Evolutionary conservation across 1,140 invertebrate genomes (phyloP), one percentile per base, ranked within the genome.

Genomic region (Hestina assimilis): DNA sequence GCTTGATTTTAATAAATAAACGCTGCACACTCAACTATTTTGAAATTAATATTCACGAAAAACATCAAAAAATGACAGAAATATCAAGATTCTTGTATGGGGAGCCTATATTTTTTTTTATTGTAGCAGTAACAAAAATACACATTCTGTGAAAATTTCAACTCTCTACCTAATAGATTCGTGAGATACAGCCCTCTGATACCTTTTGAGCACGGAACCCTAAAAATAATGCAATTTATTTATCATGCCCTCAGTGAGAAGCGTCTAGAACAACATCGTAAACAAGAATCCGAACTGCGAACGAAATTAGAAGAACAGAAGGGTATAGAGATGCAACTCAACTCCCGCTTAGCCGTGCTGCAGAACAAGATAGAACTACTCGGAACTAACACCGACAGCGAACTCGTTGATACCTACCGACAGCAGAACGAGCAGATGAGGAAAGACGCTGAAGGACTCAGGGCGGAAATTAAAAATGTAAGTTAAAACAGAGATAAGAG

Each of bases 281-380:
- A 82, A 45, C 70, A 73, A 66, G 83, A 87, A 52, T 69, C 74
- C 0, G 82, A 88, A 6, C 46, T 87, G 14, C 64, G 80, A 14
- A 31, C 72, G 0, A 82, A 81, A 38, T 35, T 89, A 7, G 87
- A 89, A 17, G 79, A 82, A 23, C 76, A 83, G 14, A 80, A 81
- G 59, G 77, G 75, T n/a, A 50, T 81, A 21, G 84, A 89, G 35
- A 64, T 81, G 67, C 79, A 89, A 47, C 63, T 83, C 8, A 81
- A 72, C 26, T 81, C 79, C 0, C 70, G 71, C 0, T 6, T 87
- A 4, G 82, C 77, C 0, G 70, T 85, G 12, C 56, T 89, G 0
- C 79, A 85, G 60, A 80, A 76, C 35, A 80, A 88, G 46, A 31
- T 87, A 9, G 82, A 89, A 21, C 28, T 82, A 9, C 59, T 87